A percentile compares a stretch with the other conserved stretches of the same genome.
Conservation (phyloP, 1,140 invertebrate species). For the Nasonia longicornis region DNA sequence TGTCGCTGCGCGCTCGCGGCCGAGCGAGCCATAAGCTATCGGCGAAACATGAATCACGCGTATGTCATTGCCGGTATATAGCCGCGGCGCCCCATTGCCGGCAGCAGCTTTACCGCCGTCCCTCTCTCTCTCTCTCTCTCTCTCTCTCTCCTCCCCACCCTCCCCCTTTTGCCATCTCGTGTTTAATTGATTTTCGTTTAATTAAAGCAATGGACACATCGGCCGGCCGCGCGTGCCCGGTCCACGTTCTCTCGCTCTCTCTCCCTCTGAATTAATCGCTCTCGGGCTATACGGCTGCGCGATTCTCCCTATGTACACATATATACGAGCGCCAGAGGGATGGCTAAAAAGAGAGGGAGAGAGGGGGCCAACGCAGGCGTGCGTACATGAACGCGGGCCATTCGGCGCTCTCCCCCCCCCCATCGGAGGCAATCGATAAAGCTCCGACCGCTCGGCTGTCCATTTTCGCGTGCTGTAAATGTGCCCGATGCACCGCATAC, state of each 20-base stretch:
- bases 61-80: slow-evolving; percentile 29
- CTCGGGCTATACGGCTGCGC: background rate
- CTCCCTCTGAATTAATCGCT: slow-evolving; percentile 35
- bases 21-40: slow-evolving; percentile 14
- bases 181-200: slow-evolving; percentile 47
- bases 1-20: background rate
- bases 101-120: background rate
- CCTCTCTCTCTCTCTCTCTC: background rate
- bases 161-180: slow-evolving; percentile 13
- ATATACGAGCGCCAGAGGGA: background rate
- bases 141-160: background rate
- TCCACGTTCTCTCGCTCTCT: background rate
- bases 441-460: slow-evolving; percentile 11
- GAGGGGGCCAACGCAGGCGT: background rate
- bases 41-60: slow-evolving; percentile 37
- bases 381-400: background rate
- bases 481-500: background rate
- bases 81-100: slow-evolving; percentile 31
- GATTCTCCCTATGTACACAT: background rate
- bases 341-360: background rate
- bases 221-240: background rate
- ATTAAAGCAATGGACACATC: slow-evolving; percentile 46
- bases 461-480: slow-evolving; percentile 19
- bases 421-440: slow-evolving; percentile 19
- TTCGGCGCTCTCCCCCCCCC: background rate